Conservation (phyloP, 2,113 vertebrate species). For the Circaetus cinerascens region DNA sequence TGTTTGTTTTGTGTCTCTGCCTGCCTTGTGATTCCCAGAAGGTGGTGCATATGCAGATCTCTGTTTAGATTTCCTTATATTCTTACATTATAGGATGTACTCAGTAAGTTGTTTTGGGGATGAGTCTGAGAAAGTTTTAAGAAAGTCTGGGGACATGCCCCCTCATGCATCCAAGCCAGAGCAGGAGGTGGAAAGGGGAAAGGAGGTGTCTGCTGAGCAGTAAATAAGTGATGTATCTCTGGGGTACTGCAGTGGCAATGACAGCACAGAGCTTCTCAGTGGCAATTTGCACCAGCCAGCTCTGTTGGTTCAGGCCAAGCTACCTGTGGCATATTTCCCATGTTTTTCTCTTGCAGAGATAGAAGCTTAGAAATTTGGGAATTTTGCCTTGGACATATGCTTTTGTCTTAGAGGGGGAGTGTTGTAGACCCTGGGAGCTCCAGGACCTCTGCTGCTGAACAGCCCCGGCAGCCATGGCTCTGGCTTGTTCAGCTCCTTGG, state of each 20-base stretch:
- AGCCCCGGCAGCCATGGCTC: fast-evolving
- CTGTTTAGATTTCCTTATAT: not conserved
- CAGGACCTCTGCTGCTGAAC: not conserved
- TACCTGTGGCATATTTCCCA: not conserved
- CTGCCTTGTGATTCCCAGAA: not conserved
- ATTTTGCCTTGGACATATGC: not conserved
- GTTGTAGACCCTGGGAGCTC: not conserved
- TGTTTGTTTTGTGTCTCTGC: not conserved
- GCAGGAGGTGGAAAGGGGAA: not conserved
- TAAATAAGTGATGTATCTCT: not conserved
- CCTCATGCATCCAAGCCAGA: not conserved
- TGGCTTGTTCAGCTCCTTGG: not conserved
- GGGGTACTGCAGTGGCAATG: not conserved
- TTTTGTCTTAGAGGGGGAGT: not conserved
- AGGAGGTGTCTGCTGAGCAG: not conserved
- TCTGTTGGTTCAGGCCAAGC: not conserved
- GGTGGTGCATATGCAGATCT: not conserved
- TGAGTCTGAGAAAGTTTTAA: not conserved
- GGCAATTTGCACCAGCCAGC: not conserved
- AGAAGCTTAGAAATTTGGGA: not conserved
- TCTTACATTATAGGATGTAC: not conserved
- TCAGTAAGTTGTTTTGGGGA: not conserved
- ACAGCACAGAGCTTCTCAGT: not conserved
- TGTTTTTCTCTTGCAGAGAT: not conserved
- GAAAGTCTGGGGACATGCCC: not conserved